These are phyloP conservation scores for Allophyes oxyacanthae DNA, from an alignment of 2,888 invertebrate genomes.

Conservation along the genomic window DNA sequence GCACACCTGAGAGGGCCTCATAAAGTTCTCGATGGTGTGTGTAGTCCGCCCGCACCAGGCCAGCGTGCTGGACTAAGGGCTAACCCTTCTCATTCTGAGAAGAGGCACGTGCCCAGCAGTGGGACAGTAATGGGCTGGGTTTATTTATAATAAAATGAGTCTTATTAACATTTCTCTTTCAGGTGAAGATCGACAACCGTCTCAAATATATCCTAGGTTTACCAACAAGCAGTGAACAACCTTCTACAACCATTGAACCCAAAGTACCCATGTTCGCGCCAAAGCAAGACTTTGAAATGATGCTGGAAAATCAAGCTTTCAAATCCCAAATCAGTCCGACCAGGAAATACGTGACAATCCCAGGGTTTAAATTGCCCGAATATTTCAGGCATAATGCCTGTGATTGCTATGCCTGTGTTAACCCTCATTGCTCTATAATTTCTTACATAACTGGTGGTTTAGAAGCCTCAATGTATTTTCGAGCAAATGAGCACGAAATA, in stretches of 20 bases:
- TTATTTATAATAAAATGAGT: no score
- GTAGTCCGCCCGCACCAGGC: no score
- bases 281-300: constrained; percentile 71
- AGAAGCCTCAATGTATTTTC: constrained; percentile 74
- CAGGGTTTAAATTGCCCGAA: constrained; percentile 65
- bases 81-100: no score
- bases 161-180: constrained; percentile 7
- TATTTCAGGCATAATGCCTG: constrained; percentile 71
- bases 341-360: constrained; percentile 57
- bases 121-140: no score
- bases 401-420: constrained; percentile 69
- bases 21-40: no score
- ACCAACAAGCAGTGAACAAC: constrained; percentile 61
- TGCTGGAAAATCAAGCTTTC: constrained; percentile 69
- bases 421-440: constrained; percentile 61
- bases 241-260: constrained; percentile 20
- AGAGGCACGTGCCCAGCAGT: no score
- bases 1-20: no score
- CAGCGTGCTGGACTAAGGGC: no score
- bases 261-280: constrained; percentile 57
- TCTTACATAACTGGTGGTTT: constrained; percentile 62
- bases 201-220: constrained; percentile 76
- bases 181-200: constrained; percentile 77
- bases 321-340: constrained; percentile 68
- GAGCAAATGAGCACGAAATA: constrained; percentile 70